Conservation (phyloP, 2,797 vertebrate genomes). For the Notoglanidium macrostoma region DNA sequence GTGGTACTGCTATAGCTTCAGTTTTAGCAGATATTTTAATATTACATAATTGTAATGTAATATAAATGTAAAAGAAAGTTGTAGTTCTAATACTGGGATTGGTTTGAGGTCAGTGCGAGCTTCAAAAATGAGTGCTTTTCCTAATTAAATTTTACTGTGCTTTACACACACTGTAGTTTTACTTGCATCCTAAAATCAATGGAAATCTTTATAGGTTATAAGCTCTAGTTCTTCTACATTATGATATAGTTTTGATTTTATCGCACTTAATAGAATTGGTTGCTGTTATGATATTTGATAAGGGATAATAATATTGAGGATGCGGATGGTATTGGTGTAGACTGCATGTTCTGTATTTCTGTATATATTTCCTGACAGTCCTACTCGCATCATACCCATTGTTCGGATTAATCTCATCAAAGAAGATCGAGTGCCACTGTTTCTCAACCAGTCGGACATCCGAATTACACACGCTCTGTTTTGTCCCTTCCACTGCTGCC, state of each 20-base stretch:
- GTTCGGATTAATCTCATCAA: not conserved
- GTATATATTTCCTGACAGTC: not conserved
- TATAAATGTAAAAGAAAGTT: not conserved
- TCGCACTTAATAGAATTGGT: not conserved
- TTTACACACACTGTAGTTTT: not conserved
- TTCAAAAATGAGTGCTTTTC: not conserved
- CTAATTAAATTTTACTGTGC: not conserved
- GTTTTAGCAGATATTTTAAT: not conserved
- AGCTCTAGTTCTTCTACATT: not conserved
- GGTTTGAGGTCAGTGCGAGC: not conserved
- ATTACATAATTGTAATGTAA: not conserved
- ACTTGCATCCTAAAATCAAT: constrained; percentile 5
- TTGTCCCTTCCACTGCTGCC: not conserved
- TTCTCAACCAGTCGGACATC: not conserved
- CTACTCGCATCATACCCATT: not conserved
- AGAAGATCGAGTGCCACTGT: not conserved
- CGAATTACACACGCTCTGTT: constrained; percentile 31
- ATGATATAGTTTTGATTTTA: not conserved
- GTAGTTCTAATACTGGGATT: not conserved
- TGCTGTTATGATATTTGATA: not conserved
- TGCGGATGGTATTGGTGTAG: not conserved
- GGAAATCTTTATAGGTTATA: not conserved
- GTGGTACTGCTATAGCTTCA: not conserved
- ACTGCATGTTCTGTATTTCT: not conserved
- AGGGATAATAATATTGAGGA: not conserved